phyloP scores from a whole-genome alignment of 2,113 vertebrate genomes.

The Protomyctophum bolini region DNA sequence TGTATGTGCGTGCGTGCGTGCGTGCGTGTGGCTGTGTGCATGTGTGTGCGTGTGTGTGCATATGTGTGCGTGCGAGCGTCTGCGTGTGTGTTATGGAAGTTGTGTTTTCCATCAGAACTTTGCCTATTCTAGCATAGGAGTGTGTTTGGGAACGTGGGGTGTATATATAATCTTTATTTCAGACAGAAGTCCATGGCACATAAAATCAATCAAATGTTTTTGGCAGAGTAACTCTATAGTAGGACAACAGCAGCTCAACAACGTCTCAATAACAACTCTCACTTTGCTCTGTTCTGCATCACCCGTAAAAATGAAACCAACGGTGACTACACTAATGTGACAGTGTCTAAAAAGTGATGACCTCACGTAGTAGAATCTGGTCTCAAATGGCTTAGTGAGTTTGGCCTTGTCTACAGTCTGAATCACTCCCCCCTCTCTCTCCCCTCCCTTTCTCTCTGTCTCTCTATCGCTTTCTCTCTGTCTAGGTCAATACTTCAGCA shows the following conservation, averaged over 20 bases:
- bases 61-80: neutral
- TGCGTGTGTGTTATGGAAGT: neutral
- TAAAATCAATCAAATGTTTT: neutral
- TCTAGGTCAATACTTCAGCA: conserved; percentile 94
- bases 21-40: neutral
- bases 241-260: conserved; percentile 45
- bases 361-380: conserved; percentile 15
- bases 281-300: conserved; percentile 19
- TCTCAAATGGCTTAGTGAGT: conserved; percentile 7
- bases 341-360: conserved; percentile 43
- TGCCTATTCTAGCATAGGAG: neutral
- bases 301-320: conserved; percentile 23
- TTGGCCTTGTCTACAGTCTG: conserved; percentile 9
- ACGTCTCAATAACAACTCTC: conserved; percentile 20
- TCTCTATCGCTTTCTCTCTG: conserved; percentile 21
- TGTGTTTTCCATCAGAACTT: neutral
- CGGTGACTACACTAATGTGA: conserved; percentile 20
- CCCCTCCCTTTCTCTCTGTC: conserved; percentile 21
- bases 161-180: conserved; percentile 16
- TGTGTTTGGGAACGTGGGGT: conserved; percentile 35
- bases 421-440: conserved; percentile 3
- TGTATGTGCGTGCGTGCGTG: neutral
- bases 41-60: neutral
- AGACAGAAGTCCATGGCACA: too few species aligned
- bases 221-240: conserved; percentile 15